Evolutionary conservation across 23 tunicate genomes (phyloP), one percentile per base, ranked within the genome.

Genomic region (Oikopleura dioica): DNA sequence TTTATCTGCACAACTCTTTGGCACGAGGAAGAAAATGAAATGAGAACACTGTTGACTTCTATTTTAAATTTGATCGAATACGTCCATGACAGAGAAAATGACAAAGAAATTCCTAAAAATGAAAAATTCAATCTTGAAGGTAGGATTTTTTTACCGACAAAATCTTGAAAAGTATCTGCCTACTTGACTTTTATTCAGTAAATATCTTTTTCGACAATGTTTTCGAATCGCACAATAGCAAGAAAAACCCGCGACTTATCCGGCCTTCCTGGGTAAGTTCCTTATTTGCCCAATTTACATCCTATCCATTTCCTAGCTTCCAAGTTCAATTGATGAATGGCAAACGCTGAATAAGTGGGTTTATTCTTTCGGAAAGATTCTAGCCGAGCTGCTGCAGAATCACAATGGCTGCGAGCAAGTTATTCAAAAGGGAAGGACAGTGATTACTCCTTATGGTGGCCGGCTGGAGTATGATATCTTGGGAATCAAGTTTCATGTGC

Each of bases 1-100:
- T 91, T 82, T 75, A 59, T 91, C 30, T 91, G 97, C 79, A 84
- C 97, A 59, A 91, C 97, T 63, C 82, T 91, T 87, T 91, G 97
- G 97, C 97, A 91, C 59, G 97, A 91, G 69, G 85, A 86, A 30
- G 97, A 85, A 75, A 81, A 80, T 31, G 97, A 91, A 37, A 91
- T 91, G 97, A 85, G 92, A 0, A 86, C 82, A 63, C 75, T 91
- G 16, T 76, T 91, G 38, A 85, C 92, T 26, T 87, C 95, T 26
- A 63, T 91, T 5, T 84, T 91, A 44, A 9, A 21, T 44, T 21
- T 44, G 21, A 44, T 44, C 55, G 21, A 44, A 9, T 44, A 44
- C 21, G 55, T 44, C 21, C 55, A 44, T 44, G 9, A 9, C 9
- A 9, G 55, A 9, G 21, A 44, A 44, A 9, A 44, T 9, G 55